These are phyloP conservation scores for Ptiloglossa arizonensis DNA, from an alignment of 1,140 invertebrate species.

Conservation along the genomic window DNA sequence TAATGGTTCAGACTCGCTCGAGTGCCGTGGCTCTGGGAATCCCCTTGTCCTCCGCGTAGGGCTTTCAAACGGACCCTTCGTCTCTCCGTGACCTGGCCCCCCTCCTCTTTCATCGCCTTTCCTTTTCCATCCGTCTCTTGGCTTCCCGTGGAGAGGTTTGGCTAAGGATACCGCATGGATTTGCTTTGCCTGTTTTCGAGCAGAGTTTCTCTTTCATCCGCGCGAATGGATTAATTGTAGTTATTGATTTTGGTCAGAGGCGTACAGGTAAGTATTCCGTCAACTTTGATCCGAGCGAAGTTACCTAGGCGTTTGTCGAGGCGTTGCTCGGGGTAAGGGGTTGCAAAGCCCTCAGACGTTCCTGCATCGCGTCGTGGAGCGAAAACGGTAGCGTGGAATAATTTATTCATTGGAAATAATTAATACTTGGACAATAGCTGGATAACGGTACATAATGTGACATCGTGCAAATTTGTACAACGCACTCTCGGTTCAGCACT, in stretches of 20 bases:
- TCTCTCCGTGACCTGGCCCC: slow-evolving; percentile 24
- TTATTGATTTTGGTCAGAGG: not conserved
- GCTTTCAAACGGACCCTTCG: slow-evolving; percentile 61
- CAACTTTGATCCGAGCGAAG: no score
- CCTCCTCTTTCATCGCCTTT: not conserved
- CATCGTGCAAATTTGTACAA: no score
- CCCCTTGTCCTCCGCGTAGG: slow-evolving; percentile 59
- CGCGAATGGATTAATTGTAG: no score
- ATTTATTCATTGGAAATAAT: no score
- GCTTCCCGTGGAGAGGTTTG: slow-evolving; percentile 16
- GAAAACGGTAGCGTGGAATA: no score
- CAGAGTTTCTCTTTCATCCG: not conserved
- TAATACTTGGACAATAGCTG: no score
- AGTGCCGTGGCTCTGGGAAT: slow-evolving; percentile 64
- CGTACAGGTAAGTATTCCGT: not conserved
- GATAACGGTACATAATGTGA: no score
- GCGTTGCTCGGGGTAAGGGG: no score
- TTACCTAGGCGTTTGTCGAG: no score
- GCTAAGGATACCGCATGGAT: not conserved
- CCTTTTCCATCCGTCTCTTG: not conserved
- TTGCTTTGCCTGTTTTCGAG: not conserved
- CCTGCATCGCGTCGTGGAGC: no score
- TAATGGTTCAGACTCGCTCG: slow-evolving; percentile 68
- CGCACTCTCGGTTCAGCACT: no score
- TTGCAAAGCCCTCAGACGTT: no score